phyloP scores from a whole-genome alignment of 2,888 invertebrate genomes.

The Drosophila mimetica region DNA sequence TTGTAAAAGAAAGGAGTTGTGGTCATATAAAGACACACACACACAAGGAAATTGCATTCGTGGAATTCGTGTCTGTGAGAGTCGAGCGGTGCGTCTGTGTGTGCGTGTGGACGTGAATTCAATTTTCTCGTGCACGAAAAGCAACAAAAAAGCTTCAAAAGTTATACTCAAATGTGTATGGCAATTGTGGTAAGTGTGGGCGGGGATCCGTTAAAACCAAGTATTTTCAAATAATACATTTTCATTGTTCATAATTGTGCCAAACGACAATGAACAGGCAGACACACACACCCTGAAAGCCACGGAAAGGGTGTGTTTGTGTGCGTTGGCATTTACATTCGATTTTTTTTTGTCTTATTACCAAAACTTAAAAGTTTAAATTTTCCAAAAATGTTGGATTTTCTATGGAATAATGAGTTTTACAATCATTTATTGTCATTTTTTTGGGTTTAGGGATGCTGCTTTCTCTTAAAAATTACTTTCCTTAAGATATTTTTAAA shows the following conservation, averaged over 20 bases:
- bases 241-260: neutral
- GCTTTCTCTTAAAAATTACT: too few relatives aligned
- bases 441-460: too few relatives aligned
- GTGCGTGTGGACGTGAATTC: constrained; percentile 60
- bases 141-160: constrained; percentile 72
- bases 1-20: constrained; percentile 1
- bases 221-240: constrained; percentile 6
- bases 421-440: neutral
- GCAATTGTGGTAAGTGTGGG: constrained; percentile 90
- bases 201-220: neutral
- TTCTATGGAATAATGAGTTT: neutral
- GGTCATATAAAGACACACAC: neutral
- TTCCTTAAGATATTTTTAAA: too few relatives aligned
- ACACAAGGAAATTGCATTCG: constrained; percentile 53
- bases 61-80: constrained; percentile 39
- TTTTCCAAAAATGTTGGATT: neutral
- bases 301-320: neutral
- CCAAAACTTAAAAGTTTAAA: neutral
- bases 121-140: constrained; percentile 59
- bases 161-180: constrained; percentile 90
- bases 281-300: neutral
- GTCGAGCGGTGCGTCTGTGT: constrained; percentile 36
- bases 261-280: neutral
- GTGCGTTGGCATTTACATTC: neutral
- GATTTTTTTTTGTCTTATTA: neutral